phyloP scores from a whole-genome alignment of 2,797 vertebrate species.

The Champsocephalus gunnari region DNA sequence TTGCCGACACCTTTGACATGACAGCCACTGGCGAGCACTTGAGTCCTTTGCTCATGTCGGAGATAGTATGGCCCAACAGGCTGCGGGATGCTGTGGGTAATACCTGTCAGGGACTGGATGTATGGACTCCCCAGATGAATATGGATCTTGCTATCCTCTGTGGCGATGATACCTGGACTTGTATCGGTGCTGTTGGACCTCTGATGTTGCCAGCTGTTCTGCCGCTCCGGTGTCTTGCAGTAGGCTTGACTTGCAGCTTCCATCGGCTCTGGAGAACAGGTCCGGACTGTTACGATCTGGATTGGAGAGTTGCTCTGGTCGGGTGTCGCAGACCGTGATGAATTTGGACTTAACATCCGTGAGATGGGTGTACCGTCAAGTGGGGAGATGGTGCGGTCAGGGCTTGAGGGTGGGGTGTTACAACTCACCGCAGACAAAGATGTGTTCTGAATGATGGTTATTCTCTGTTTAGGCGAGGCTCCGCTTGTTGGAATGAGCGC shows the following conservation, averaged over 20 bases:
- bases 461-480: constrained; percentile 93
- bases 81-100: constrained; percentile 75
- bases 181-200: constrained; percentile 88
- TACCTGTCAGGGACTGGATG: constrained; percentile 85
- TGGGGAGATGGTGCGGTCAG: constrained; percentile 87
- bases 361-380: constrained; percentile 85
- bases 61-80: constrained; percentile 86
- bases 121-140: constrained; percentile 96
- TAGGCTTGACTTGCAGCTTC: constrained; percentile 88
- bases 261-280: constrained; percentile 87
- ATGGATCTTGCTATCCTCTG: constrained; percentile 98
- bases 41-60: constrained; percentile 91
- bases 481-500: constrained; percentile 92
- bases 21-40: constrained; percentile 88
- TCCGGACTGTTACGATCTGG: constrained; percentile 89
- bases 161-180: constrained; percentile 92
- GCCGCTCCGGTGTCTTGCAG: constrained; percentile 89
- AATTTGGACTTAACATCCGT: constrained; percentile 87
- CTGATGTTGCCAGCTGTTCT: constrained; percentile 91
- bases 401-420: constrained; percentile 82
- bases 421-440: constrained; percentile 84
- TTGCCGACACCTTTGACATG: constrained; percentile 91
- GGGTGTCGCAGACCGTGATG: constrained; percentile 88
- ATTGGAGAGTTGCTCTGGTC: constrained; percentile 91
- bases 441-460: constrained; percentile 94